Base-by-base conservation (phyloP, 2,888 invertebrate genomes). In the Oeneis ivallda region DNA sequence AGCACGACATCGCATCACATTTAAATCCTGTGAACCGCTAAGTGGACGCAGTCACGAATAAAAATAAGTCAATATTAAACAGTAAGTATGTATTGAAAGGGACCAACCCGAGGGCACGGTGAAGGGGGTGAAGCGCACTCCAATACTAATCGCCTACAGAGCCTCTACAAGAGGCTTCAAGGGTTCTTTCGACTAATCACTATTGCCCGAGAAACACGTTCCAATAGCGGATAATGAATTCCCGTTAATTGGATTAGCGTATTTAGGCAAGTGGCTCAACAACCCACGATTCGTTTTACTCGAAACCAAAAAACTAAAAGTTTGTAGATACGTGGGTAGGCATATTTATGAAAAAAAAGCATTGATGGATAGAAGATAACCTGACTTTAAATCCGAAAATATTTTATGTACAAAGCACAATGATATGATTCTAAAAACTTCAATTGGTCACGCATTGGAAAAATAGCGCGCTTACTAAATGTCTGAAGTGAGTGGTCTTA, bases 201-300 rank as follows among this genome's bases (percentile, higher is more conserved):
- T 67, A 69, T 65, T 56, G 67, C 64, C 45, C 66, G 67, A 66
- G 66, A 62, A 69, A 69, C 64, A 69, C 64, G 64, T 69, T 66
- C 66, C 47, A 43, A 58, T 61, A 13, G 19, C 39, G 60, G 60
- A 61, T 69, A 69, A 69, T 69, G 62, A 69, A 69, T 64, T 64
- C 61, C 43, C 50, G 54, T 49, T 62, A 64, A 69, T 69, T 69
- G 60, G 62, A 69, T 66, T 69, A 69, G 32, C 57, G 63, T 66
- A 50, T 60, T 60, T 60, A 37, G 49, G 17, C 49, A 60, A 50
- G 50, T 58, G 58, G 45, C 47, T 47, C 8, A 45, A n/a, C 34
- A 58, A 58, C 45, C 15, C 43, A 58, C 34, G 15, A 58, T n/a
- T 58, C 2, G 34, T 47, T 58, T 34, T 34, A 34, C 32, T 11